These are phyloP conservation scores for Gallinago nigripennis DNA, from an alignment of 2,797 vertebrate species.

Conservation along the genomic window DNA sequence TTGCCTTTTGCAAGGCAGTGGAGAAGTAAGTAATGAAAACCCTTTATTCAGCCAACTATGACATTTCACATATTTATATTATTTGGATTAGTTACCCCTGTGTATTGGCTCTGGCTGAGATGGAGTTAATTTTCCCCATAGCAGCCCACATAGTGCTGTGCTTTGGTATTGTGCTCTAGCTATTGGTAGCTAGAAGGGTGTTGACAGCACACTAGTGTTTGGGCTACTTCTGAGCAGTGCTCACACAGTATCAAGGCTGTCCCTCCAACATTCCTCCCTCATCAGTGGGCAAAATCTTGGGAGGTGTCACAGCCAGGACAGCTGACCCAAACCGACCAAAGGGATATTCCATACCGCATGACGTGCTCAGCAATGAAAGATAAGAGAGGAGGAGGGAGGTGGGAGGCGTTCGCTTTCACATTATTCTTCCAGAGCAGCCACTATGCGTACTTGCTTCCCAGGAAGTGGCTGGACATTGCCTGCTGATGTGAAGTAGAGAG, in stretches of 20 bases:
- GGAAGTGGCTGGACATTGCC: neutral
- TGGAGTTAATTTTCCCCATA: neutral
- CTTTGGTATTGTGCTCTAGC: neutral
- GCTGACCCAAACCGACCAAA: neutral
- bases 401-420: neutral
- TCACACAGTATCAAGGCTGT: neutral
- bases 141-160: neutral
- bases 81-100: neutral
- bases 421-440: neutral
- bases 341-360: neutral
- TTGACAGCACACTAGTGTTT: neutral
- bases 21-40: constrained; percentile 65
- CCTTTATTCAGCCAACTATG: neutral
- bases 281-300: neutral
- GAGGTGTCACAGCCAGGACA: neutral
- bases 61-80: neutral
- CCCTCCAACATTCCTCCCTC: neutral
- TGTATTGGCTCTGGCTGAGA: neutral
- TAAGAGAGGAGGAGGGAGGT: neutral
- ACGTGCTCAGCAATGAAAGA: neutral
- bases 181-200: neutral
- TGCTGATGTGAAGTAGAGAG: neutral
- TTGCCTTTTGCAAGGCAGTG: constrained; percentile 61
- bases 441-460: neutral
- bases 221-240: neutral